Evolutionary conservation across 2,888 invertebrate genomes (phyloP).

Genomic region (Nineta flava): DNA sequence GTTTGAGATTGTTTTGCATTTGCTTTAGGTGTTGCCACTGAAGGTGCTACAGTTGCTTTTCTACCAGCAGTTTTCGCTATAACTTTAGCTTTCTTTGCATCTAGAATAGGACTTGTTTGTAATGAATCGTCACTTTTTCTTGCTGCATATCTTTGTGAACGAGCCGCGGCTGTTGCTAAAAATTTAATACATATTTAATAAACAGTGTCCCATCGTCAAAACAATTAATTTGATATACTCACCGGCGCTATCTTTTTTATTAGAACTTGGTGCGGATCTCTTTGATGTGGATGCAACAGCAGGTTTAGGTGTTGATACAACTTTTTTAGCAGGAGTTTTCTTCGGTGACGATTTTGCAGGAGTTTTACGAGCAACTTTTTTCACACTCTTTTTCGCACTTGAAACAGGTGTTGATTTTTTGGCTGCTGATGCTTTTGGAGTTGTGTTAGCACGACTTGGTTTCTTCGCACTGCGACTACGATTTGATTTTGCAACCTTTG

Average conservation of each 20-base stretch:
- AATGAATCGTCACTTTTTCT: slow-evolving; percentile 13
- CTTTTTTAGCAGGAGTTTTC: no score
- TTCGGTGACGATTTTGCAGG: not conserved
- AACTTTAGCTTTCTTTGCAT: slow-evolving; percentile 27
- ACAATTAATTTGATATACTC: not conserved
- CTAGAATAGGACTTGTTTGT: slow-evolving; percentile 22
- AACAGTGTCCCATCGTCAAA: not conserved
- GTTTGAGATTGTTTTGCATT: slow-evolving; percentile 8
- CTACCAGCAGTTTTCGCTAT: slow-evolving; percentile 26
- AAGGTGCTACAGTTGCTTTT: slow-evolving; percentile 13
- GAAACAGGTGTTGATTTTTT: slow-evolving; percentile 5
- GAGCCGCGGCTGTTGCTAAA: slow-evolving; percentile 12
- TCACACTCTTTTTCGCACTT: slow-evolving; percentile 1
- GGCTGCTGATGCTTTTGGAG: slow-evolving; percentile 5
- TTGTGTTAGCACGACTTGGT: slow-evolving; percentile 9
- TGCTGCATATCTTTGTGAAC: slow-evolving; percentile 21
- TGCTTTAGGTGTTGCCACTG: slow-evolving; percentile 9
- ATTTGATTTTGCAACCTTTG: slow-evolving; percentile 17
- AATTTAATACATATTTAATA: slow-evolving; percentile 7
- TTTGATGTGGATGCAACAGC: not conserved
- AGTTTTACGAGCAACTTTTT: slow-evolving; percentile 9
- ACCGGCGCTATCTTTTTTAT: not conserved
- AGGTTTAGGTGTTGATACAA: not conserved
- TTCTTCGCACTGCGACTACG: slow-evolving; percentile 10
- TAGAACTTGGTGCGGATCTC: not conserved